Base-by-base conservation (phyloP, 2,797 vertebrate species). In the Danio tinwini region DNA sequence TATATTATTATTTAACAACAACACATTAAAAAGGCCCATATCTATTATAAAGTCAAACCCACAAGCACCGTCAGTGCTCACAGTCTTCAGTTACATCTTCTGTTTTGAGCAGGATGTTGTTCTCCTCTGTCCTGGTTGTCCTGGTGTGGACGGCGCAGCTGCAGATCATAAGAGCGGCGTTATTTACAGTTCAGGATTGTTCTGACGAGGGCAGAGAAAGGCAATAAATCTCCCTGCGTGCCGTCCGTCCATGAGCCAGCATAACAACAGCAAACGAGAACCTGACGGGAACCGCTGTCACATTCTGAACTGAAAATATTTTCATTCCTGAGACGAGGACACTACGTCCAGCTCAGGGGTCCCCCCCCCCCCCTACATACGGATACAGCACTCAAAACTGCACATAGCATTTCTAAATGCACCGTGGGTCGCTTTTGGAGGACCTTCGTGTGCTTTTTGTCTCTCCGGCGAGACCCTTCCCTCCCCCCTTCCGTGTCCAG, bases 131-230 rank as follows among this genome's bases (percentile, higher is more conserved):
- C 74, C 70, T 50, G 10, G 55, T 16, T 65, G 61, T 74, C 63
- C 76, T 70, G 42, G 44, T 67, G 68, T 62, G 73, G 58, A 52
- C 29, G 4, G 69, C 69, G 61, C 83, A 71, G 81, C 81, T 83
- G 81, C 81, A 78, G 61, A 80, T 78, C 70, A 56, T 59, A 71
- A 72, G 65, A 70, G 37, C 64, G 49, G 58, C 53, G 69, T 83
- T 85, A 86, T 85, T 86, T 85, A 85, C 83, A 87, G 80, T 85
- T 82, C 80, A 81, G 80, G 63, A 82, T 84, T 77, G 64, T 71
- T 81, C 62, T 69, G 75, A 73, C 64, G 62, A 62, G 74, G 76
- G 76, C 81, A 82, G 64, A 80, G 85, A 82, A 85, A 85, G 73
- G 76, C 78, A 84, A 86, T 83, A 80, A 84, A 84, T 86, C 85